Evolutionary conservation across 2,113 vertebrate genomes (phyloP).

Genomic region (Isichthys henryi): DNA sequence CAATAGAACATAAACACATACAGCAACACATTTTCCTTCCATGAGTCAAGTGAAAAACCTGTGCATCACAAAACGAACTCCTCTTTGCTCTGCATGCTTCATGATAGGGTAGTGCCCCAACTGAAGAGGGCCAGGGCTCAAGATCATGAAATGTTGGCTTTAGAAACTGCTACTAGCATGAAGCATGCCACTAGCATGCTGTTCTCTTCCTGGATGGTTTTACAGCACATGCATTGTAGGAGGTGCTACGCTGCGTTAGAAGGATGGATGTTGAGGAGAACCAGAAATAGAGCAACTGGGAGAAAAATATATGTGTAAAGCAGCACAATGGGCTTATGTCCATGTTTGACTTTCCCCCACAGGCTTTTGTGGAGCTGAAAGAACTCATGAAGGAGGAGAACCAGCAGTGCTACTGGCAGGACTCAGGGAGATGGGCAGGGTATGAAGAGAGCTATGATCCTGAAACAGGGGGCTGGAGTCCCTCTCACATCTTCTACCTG

Average conservation of each 20-base stretch:
- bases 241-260: not conserved
- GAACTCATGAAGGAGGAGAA: conserved; percentile 70
- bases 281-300: not conserved
- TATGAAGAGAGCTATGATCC: conserved; percentile 73
- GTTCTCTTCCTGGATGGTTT: not conserved
- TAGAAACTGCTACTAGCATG: not conserved
- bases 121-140: not conserved
- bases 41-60: not conserved
- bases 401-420: conserved; percentile 70
- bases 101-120: not conserved
- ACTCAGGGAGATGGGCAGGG: conserved; percentile 71
- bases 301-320: not conserved
- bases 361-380: conserved; percentile 65
- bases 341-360: not conserved
- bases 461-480: conserved; percentile 62
- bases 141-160: not conserved
- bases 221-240: not conserved
- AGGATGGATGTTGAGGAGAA: not conserved
- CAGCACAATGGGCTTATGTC: not conserved
- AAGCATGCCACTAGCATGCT: not conserved
- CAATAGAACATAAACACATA: conserved; percentile 9
- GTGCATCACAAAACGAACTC: conserved; percentile 24
- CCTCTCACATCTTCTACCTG: conserved; percentile 75
- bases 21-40: not conserved
- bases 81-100: not conserved